Evolutionary conservation across 2,888 invertebrate genomes (phyloP), one percentile per base, ranked within the genome.

Genomic region (Myopa tessellatipennis): DNA sequence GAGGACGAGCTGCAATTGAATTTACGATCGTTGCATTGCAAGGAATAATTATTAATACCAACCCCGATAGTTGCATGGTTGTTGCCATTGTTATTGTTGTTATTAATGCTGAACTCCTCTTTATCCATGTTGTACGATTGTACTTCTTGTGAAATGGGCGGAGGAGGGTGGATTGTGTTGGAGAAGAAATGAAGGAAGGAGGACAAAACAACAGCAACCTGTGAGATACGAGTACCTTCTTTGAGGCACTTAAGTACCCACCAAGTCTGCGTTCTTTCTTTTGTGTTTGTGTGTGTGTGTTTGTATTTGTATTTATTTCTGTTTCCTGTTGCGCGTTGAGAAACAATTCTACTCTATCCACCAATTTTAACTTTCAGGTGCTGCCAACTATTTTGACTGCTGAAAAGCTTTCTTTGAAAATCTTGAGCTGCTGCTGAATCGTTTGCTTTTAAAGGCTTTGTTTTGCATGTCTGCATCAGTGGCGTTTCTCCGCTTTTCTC

Each of bases 21-120:
- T 68, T 74, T 74, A 74, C 67, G 67, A 67, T 68, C 74, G 40
- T 74, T 74, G 74, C 74, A 74, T 74, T 63, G 45, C 55, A 36
- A 67, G 36, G 58, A 74, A 58, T 55, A 38, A 65, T 74, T 67
- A 67, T 74, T 74, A 67, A 67, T 38, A 55, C 67, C 74, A 58
- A 34, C 40, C n/a, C 12, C 52, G 18, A 18, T 40, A 16, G 14
- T n/a, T n/a, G 0, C 18, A 26, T n/a, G 3, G 52, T 26, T 12
- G 40, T 40, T n/a, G 45, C 38, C 36, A 34, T 38, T 26, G 65
- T 65, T 10, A 58, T 16, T 18, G n/a, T 58, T 58, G 16, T 14
- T 55, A 10, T 55, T 14, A 16, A 36, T 65, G 65, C 36, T 58
- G 58, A 5, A 5, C 3, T 61, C 26, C 10, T 61, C 26, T 3